Base-by-base conservation (phyloP, 2,797 vertebrate species). In the Esox masquinongy region DNA sequence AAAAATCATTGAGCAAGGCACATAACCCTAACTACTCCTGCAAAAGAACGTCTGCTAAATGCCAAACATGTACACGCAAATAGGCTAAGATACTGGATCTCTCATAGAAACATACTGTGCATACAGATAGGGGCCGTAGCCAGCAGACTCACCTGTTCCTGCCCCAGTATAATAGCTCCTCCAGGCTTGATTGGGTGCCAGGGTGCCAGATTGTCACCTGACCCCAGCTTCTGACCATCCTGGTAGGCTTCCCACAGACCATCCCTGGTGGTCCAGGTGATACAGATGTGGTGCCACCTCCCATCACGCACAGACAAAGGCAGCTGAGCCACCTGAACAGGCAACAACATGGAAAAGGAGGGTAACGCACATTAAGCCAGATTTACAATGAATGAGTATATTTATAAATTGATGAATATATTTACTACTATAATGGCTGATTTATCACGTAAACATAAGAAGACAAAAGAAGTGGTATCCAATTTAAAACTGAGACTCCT, bases 111-210 rank as follows among this genome's bases (percentile, higher is more conserved):
- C 19, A 77, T 24, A 26, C 24, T 16, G 24, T 63, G 22, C n/a
- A 22, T 36, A n/a, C 39, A 49, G 3, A 61, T n/a, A 56, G 34
- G 4, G 56, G 16, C 31, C 7, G 26, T 51, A 59, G n/a, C 22
- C n/a, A 17, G 34, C 17, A 6, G 22, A 34, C 39, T 91, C 78
- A 98, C 98, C 96, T 99, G 98, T 75, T 99, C 98, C 89, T 99
- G 98, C 6, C 98, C 98, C 24, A 99, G 93, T 87, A 99, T 97
- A 79, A 99, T 93, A 86, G 98, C 95, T 22, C 98, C 98, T 1
- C 97, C 97, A 0, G 96, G 95, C 91, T 99, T 99, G 92, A 99
- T 98, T 53, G 97, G 98, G 83, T 99, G 98, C 98, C 98, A 99
- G 11, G 98, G 97, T 4, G 98, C 98, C 85, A 99, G 91, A 87